Conservation (phyloP, 1,140 invertebrate genomes). For the Neuroterus valhalla region DNA sequence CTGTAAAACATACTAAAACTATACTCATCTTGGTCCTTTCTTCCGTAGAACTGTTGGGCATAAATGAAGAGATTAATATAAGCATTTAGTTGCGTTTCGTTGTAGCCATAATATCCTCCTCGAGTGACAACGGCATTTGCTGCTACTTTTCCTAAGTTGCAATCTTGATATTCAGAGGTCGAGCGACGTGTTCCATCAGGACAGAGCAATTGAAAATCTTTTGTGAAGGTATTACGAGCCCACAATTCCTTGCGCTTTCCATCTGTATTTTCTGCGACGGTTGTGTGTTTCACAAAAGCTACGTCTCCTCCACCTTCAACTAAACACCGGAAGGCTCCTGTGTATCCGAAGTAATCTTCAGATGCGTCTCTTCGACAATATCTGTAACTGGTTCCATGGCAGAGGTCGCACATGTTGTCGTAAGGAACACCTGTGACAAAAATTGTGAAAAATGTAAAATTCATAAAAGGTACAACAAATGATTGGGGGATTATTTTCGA, state of each 20-base stretch:
- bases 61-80: conserved; percentile 92
- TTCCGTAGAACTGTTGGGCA: conserved; percentile 92
- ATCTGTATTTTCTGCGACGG: conserved; percentile 92
- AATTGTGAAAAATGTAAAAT: not conserved
- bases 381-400: conserved; percentile 88
- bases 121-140: conserved; percentile 94
- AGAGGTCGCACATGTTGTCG: conserved; percentile 94
- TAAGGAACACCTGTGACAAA: conserved; percentile 80
- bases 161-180: conserved; percentile 86
- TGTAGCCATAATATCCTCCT: conserved; percentile 81
- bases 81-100: conserved; percentile 87
- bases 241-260: conserved; percentile 93
- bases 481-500: too few relatives aligned
- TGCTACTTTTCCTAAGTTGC: conserved; percentile 93
- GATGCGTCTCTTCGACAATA: conserved; percentile 90
- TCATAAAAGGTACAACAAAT: too few relatives aligned
- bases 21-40: conserved; percentile 89
- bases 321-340: conserved; percentile 74
- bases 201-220: conserved; percentile 96
- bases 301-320: conserved; percentile 96
- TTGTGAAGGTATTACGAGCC: conserved; percentile 92
- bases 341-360: conserved; percentile 93
- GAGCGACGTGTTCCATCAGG: conserved; percentile 90
- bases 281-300: conserved; percentile 95
- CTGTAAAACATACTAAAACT: conserved; percentile 95